These are phyloP conservation scores for Homalodisca vitripennis DNA, from an alignment of 1,140 invertebrate genomes.

Conservation along the genomic window DNA sequence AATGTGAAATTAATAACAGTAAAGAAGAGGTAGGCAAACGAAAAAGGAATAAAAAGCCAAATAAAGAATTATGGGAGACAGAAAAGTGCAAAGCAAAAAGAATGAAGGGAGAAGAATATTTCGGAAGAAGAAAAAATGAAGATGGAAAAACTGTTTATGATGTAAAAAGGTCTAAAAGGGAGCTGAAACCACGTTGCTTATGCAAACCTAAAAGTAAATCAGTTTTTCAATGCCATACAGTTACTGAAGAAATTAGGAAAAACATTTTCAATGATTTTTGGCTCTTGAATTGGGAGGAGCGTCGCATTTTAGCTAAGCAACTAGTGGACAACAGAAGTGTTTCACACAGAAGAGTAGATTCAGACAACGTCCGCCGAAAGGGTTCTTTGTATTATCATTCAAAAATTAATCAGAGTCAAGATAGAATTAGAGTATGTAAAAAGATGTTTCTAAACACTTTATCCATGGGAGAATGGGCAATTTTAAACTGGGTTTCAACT, in stretches of 20 bases:
- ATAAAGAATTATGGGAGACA: too few species aligned
- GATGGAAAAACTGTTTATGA: slow-evolving; percentile 21
- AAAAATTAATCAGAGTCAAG: slow-evolving; percentile 3
- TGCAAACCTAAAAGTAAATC: slow-evolving; percentile 24
- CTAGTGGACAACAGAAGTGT: slow-evolving; percentile 10
- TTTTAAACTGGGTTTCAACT: background rate
- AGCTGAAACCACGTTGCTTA: slow-evolving; percentile 27
- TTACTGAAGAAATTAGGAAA: slow-evolving; percentile 33
- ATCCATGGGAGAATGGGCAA: background rate
- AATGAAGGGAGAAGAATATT: too few species aligned
- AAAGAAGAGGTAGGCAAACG: too few species aligned
- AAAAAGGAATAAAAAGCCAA: too few species aligned
- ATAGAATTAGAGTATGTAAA: slow-evolving; percentile 11
- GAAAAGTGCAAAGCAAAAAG: too few species aligned
- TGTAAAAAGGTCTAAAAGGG: background rate
- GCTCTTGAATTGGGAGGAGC: slow-evolving; percentile 11
- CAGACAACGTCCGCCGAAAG: background rate
- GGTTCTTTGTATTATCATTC: slow-evolving; percentile 19
- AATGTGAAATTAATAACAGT: too few species aligned
- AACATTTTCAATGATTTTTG: slow-evolving; percentile 1
- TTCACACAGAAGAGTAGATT: slow-evolving; percentile 12
- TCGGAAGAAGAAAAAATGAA: too few species aligned
- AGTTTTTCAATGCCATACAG: slow-evolving; percentile 3
- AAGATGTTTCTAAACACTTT: slow-evolving; percentile 16
- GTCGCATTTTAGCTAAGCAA: background rate